Evolutionary conservation across 2,113 vertebrate species (phyloP), one percentile per base, ranked within the genome.

Genomic region (Hirundichthys speculiger): DNA sequence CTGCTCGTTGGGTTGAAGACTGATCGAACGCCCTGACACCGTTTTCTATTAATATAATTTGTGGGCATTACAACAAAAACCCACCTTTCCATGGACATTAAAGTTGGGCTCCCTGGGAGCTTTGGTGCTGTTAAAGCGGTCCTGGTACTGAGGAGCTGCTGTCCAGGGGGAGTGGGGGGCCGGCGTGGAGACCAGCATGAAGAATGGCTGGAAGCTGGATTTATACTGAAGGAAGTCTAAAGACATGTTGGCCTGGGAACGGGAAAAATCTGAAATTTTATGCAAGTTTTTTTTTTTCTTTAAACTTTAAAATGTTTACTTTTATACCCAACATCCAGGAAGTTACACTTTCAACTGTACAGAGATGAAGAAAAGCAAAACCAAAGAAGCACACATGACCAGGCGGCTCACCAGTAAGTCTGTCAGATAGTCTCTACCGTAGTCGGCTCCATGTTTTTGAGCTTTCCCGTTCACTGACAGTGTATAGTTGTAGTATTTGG

Each of bases 401-500:
- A 25, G 40, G 19, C 16, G 24, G 34, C 95, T 94, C 83, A 99
- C 98, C 95, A 99, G 86, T 2, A 99, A 93, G 47, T 99, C 98
- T 0, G 98, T 99, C 84, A 99, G 91, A 64, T 99, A 99, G 88
- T 99, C 98, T 40, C 92, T 89, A 2, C 93, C 94, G 88, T 99
- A 99, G 84, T 98, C 95, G 0, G 92, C 92, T 0, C 97, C 98
- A 1, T 98, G 96, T 57, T 45, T 93, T 76, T 94, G 89, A 13
- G 94, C 88, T 79, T 93, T 94, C 13, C 98, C 98, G 1, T 99
- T 98, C 69, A 97, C 93, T 2, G 98, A 99, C 46, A 99, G 93
- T 0, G 96, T 98, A 39, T 99, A 99, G 87, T 99, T 99, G 82
- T 99, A 99, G 62, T 99, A 99, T 52, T 98, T 97, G 0, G 96